These are phyloP conservation scores for Microplitis manilae DNA, from an alignment of 2,888 invertebrate genomes.

Conservation along the genomic window DNA sequence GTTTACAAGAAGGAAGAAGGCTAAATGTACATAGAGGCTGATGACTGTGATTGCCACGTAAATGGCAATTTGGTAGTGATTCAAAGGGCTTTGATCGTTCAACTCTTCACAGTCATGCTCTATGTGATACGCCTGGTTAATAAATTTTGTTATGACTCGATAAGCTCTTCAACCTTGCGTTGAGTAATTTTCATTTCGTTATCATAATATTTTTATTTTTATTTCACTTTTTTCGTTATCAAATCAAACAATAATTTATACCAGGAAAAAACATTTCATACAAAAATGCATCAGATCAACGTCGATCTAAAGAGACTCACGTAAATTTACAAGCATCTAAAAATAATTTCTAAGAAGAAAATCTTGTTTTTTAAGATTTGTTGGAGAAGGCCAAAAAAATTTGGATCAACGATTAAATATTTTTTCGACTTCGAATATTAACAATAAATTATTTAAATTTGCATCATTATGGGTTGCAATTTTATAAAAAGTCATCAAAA, in stretches of 20 bases:
- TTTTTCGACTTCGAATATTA: too few species aligned
- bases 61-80: background rate
- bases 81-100: background rate
- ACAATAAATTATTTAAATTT: too few species aligned
- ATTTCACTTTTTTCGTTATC: background rate
- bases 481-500: too few species aligned
- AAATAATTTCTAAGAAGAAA: too few species aligned
- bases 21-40: background rate
- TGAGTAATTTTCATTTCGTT: background rate
- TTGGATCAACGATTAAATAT: too few species aligned
- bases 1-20: background rate
- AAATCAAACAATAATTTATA: background rate
- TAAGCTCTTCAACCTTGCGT: background rate
- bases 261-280: too few species aligned
- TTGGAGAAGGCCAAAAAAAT: too few species aligned
- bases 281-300: too few species aligned
- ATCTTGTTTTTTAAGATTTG: too few species aligned
- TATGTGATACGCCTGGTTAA: background rate
- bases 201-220: background rate
- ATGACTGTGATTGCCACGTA: background rate
- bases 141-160: background rate
- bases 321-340: too few species aligned
- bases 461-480: too few species aligned
- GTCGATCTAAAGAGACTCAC: too few species aligned
- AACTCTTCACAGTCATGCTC: background rate